phyloP scores from a whole-genome alignment of 1,140 invertebrate species.

The Sminthurides bifidus region DNA sequence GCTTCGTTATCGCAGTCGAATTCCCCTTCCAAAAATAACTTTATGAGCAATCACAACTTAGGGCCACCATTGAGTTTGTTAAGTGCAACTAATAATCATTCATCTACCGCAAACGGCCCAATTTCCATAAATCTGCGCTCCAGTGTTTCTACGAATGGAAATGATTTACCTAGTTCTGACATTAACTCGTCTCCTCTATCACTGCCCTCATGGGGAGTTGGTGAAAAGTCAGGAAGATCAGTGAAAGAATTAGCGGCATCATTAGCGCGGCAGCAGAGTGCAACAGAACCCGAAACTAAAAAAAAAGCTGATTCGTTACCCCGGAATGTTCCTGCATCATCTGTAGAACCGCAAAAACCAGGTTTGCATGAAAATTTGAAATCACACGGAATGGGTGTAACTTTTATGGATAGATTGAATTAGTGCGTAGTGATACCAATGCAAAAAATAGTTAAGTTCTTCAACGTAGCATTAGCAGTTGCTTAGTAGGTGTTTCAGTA shows the following conservation, averaged over 20 bases:
- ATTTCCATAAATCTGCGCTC: conserved; percentile 17
- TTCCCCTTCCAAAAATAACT: not conserved
- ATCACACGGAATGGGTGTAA: not conserved
- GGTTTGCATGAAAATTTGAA: conserved; percentile 28
- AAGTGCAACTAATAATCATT: too few relatives aligned
- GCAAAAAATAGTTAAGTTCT: too few relatives aligned
- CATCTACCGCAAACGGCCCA: conserved; percentile 8
- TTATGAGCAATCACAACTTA: too few relatives aligned
- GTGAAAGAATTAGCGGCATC: conserved; percentile 31
- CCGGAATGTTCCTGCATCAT: conserved; percentile 17
- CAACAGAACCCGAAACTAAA: conserved; percentile 12
- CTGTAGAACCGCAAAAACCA: conserved; percentile 23
- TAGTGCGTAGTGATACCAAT: not conserved
- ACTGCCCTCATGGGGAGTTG: conserved; percentile 19
- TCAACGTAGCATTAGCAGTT: too few relatives aligned
- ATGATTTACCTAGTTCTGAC: not conserved
- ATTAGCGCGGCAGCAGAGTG: conserved; percentile 19
- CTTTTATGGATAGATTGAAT: not conserved
- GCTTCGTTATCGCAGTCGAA: conserved; percentile 1
- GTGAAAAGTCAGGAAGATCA: conserved; percentile 15
- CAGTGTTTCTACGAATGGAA: conserved; percentile 7
- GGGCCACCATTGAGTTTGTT: too few relatives aligned
- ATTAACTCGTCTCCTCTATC: conserved; percentile 20
- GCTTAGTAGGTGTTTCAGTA: too few relatives aligned
- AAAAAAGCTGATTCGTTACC: conserved; percentile 26